Percentiles rank a stretch among this genome's conserved stretches.
phyloP scores from a whole-genome alignment of 2,113 vertebrate species.

The Okapia johnstoni region DNA sequence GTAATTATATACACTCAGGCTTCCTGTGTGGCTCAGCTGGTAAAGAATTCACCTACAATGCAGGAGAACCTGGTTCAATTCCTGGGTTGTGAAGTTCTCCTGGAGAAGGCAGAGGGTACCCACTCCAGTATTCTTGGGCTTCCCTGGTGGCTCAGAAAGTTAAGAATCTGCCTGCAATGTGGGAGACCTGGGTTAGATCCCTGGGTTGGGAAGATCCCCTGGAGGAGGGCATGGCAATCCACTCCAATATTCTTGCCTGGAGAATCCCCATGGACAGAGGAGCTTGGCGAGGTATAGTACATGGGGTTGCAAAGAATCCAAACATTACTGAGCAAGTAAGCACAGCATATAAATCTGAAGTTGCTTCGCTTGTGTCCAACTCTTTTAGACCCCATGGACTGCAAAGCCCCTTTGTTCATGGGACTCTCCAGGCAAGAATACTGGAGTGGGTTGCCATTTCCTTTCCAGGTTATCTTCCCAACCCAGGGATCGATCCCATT shows the following conservation, averaged over 20 bases:
- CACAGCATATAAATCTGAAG: neutral
- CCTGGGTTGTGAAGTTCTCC: neutral
- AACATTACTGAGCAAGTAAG: neutral
- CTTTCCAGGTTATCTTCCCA: neutral
- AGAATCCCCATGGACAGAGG: neutral
- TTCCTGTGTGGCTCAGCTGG: neutral
- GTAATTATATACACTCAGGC: neutral
- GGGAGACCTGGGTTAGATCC: neutral
- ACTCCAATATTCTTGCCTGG: neutral
- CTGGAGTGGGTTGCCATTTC: neutral
- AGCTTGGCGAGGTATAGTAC: neutral
- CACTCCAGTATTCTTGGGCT: neutral
- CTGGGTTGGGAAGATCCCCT: neutral
- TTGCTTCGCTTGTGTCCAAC: fast-evolving
- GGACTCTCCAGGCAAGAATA: neutral
- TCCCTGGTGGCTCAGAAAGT: neutral
- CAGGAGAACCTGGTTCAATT: neutral
- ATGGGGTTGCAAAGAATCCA: fast-evolving
- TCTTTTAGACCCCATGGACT: neutral
- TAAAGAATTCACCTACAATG: neutral
- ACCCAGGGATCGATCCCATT: neutral
- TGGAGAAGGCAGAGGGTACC: neutral
- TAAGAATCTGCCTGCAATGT: neutral
- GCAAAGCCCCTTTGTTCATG: neutral
- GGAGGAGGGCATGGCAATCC: neutral